These are phyloP conservation scores for Adelosebastes latens DNA, from an alignment of 2,797 vertebrate species.

Conservation along the genomic window DNA sequence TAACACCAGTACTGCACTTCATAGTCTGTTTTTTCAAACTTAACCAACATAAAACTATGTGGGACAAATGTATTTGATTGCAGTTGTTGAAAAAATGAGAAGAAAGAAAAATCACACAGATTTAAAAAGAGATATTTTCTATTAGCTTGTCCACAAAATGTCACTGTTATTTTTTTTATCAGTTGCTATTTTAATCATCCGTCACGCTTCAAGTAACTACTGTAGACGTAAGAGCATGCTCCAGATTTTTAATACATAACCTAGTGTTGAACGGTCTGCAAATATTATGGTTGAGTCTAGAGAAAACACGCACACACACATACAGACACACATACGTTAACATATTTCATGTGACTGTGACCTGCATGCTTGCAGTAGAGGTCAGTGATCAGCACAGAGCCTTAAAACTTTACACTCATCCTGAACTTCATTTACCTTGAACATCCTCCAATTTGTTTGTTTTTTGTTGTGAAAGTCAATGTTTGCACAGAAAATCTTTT, in stretches of 20 bases:
- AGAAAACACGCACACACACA: neutral
- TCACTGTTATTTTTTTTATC: neutral
- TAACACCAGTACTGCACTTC: neutral
- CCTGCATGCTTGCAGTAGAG: slow-evolving; percentile 18
- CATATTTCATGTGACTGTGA: slow-evolving; percentile 58
- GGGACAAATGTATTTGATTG: fast-evolving
- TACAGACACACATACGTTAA: slow-evolving; percentile 7
- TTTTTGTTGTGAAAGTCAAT: neutral
- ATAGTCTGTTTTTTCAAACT: neutral
- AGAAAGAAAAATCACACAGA: neutral
- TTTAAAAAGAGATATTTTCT: neutral
- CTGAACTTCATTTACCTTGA: neutral
- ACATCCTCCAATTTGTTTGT: neutral
- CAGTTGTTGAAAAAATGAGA: neutral
- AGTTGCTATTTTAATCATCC: neutral
- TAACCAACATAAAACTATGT: neutral
- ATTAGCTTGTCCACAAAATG: neutral
- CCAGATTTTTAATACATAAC: neutral
- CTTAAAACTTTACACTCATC: slow-evolving; percentile 3
- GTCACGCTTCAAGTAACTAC: neutral
- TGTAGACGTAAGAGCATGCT: neutral
- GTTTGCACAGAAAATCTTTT: neutral
- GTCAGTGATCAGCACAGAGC: slow-evolving; percentile 34
- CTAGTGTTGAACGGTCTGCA: neutral
- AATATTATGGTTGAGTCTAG: neutral